These are phyloP conservation scores for Scarus forsteni DNA, from an alignment of 2,797 vertebrate species.

Conservation along the genomic window DNA sequence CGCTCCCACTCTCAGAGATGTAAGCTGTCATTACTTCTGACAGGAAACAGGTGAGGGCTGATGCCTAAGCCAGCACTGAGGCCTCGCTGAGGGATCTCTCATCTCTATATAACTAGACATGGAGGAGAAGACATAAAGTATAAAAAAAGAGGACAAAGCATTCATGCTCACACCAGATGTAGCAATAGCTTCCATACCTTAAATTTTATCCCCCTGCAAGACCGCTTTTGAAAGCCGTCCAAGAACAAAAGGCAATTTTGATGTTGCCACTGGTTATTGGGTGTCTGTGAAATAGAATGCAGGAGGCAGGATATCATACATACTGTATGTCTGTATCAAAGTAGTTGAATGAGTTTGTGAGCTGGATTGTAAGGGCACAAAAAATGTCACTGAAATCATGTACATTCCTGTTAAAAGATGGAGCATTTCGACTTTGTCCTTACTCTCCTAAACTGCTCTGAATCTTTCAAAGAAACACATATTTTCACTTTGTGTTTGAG, in stretches of 20 bases:
- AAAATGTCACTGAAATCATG: slow-evolving; percentile 9
- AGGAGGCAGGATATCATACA: slow-evolving; percentile 21
- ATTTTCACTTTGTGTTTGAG: too few species aligned
- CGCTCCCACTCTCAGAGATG: slow-evolving; percentile 57
- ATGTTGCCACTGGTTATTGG: slow-evolving; percentile 29
- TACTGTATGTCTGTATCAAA: slow-evolving; percentile 1
- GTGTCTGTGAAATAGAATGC: slow-evolving; percentile 32
- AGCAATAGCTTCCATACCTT: slow-evolving; percentile 50
- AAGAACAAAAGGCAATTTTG: slow-evolving; percentile 31
- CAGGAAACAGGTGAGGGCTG: slow-evolving; percentile 67
- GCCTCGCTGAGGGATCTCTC: slow-evolving; percentile 42
- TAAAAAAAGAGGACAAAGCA: not conserved
- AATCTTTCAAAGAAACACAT: too few species aligned
- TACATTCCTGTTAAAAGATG: slow-evolving; percentile 22
- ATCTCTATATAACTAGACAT: slow-evolving; percentile 26
- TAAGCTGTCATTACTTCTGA: slow-evolving; percentile 70
- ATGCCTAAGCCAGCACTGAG: slow-evolving; percentile 54
- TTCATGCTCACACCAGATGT: slow-evolving; percentile 45
- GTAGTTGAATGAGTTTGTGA: not conserved
- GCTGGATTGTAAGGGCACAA: slow-evolving; percentile 1
- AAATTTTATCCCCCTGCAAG: slow-evolving; percentile 19
- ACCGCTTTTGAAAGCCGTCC: slow-evolving; percentile 40
- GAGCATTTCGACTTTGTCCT: slow-evolving; percentile 2
- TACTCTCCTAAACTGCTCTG: not conserved
- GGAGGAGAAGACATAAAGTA: not conserved